Percentiles rank a stretch among this genome's conserved stretches.
Evolutionary conservation across 2,888 invertebrate genomes (phyloP).

Genomic region (Kuschelorhynchus macadamiae): DNA sequence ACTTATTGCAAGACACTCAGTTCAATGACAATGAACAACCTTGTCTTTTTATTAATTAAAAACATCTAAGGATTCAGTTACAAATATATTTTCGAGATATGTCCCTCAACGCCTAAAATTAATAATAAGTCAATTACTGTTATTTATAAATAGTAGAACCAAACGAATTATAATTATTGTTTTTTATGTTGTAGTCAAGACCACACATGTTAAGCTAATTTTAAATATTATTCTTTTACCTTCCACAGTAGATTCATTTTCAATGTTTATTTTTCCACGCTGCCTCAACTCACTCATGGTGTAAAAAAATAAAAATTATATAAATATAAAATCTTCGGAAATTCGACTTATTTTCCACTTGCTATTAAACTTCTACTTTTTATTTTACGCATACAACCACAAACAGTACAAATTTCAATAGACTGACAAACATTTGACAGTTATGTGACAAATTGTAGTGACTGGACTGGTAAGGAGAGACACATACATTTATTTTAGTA

Average conservation of each 20-base stretch:
- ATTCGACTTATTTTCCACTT: conserved; percentile 15
- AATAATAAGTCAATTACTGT: conserved; percentile 36
- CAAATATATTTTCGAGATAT: conserved; percentile 1
- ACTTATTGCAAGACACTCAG: conserved; percentile 8
- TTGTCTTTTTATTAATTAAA: conserved; percentile 13
- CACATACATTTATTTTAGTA: too few species aligned
- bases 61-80: conserved; percentile 9
- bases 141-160: conserved; percentile 31
- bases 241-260: conserved; percentile 63
- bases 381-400: too few species aligned
- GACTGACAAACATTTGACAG: too few species aligned
- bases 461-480: too few species aligned
- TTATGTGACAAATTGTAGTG: too few species aligned
- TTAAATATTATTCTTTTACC: conserved; percentile 55
- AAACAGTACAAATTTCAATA: too few species aligned
- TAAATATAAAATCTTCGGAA: background rate
- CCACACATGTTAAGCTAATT: conserved; percentile 18
- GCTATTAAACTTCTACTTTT: conserved; percentile 28
- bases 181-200: conserved; percentile 20
- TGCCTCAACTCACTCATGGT: conserved; percentile 64
- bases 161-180: conserved; percentile 10
- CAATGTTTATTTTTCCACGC: conserved; percentile 70
- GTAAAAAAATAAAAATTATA: conserved; percentile 29
- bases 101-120: conserved; percentile 4
- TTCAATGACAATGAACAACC: conserved; percentile 24